Percentiles rank a stretch among this genome's conserved stretches.
Evolutionary conservation across 2,113 vertebrate genomes (phyloP).

Genomic region (Arvicanthis niloticus): DNA sequence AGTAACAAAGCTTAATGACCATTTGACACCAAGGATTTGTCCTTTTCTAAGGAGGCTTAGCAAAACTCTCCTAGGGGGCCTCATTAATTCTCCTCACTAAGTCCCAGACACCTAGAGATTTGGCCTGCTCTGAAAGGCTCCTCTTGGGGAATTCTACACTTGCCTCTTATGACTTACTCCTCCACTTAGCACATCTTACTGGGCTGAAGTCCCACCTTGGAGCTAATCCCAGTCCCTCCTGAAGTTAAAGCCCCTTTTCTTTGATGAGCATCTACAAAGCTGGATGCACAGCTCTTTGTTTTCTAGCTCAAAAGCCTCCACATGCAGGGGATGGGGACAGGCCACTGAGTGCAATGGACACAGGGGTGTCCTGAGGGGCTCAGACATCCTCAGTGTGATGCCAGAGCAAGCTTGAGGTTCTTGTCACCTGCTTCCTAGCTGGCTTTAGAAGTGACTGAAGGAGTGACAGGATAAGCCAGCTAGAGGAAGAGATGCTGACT

Average conservation of each 20-base stretch:
- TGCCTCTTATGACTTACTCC: not conserved
- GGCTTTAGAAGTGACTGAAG: not conserved
- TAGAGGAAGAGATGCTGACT: not conserved
- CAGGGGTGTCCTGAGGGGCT: not conserved
- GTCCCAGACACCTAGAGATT: not conserved
- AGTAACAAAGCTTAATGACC: not conserved
- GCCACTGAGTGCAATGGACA: not conserved
- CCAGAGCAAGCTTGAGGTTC: not conserved
- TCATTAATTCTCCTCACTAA: slow-evolving; percentile 20
- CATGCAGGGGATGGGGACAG: fast-evolving
- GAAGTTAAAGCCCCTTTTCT: not conserved
- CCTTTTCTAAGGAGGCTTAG: slow-evolving; percentile 46
- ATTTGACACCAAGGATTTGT: not conserved
- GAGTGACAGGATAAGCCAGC: not conserved
- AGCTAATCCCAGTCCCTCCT: not conserved
- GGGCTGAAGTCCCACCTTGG: not conserved
- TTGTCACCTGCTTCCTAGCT: not conserved
- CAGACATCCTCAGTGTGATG: not conserved
- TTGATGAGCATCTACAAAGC: not conserved
- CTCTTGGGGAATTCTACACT: not conserved
- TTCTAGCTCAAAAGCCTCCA: not conserved
- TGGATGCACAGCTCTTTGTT: not conserved
- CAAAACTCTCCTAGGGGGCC: not conserved
- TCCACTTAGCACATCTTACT: not conserved
- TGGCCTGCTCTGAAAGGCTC: not conserved